A percentile compares a stretch with the other conserved stretches of the same genome.
Conservation (phyloP, 2,113 vertebrate species). For the Sapajus apella region DNA sequence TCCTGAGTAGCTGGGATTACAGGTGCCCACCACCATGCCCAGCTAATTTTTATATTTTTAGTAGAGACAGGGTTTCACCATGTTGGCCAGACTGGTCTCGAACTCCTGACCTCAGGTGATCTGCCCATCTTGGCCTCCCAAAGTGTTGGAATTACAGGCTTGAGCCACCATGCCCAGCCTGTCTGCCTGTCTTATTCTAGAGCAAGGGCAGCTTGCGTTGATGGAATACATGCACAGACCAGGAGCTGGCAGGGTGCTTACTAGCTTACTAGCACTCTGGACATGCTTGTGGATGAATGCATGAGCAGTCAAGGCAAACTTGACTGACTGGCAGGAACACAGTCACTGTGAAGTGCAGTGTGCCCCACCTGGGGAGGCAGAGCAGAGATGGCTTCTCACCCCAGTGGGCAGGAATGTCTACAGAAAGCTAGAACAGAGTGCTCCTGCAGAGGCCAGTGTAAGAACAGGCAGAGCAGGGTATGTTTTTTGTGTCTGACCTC, state of each 20-base stretch:
- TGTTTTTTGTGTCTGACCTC: background rate
- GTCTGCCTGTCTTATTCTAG: background rate
- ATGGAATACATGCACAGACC: background rate
- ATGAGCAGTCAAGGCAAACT: background rate
- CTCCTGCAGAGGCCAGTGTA: background rate
- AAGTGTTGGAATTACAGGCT: no score
- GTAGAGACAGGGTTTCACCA: no score
- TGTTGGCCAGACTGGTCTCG: no score
- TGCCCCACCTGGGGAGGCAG: background rate
- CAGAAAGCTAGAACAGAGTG: background rate
- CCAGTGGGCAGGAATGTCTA: background rate
- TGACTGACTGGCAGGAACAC: background rate
- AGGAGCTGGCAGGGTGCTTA: background rate
- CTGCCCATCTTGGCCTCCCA: no score
- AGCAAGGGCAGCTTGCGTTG: background rate
- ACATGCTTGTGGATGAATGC: background rate
- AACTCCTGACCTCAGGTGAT: no score
- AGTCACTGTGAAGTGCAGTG: background rate
- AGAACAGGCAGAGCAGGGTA: no score
- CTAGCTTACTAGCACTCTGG: no score
- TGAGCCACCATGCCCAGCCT: no score
- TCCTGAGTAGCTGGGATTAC: no score
- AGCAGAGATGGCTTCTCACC: background rate
- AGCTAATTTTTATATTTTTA: no score
- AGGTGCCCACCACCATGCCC: no score